Percentiles rank a stretch among this genome's conserved stretches.
phyloP scores from a whole-genome alignment of 1,140 invertebrate genomes.

The Anagrus nilaparvatae region DNA sequence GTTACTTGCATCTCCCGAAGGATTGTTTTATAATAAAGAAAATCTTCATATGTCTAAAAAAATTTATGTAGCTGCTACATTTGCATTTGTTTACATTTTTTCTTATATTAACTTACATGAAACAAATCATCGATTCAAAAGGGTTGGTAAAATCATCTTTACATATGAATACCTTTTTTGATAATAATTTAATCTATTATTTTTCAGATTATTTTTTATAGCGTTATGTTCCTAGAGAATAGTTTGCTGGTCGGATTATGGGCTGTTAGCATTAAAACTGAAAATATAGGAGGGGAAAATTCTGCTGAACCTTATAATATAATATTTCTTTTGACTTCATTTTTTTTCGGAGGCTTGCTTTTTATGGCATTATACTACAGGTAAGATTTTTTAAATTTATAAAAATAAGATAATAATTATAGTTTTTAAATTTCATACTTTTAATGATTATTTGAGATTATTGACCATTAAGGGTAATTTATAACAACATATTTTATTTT shows the following conservation, averaged over 20 bases:
- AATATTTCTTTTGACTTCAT: too few relatives aligned
- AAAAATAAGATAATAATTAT: too few relatives aligned
- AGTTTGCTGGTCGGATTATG: slow-evolving; percentile 60
- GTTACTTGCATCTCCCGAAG: slow-evolving; percentile 69
- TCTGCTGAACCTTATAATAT: too few relatives aligned
- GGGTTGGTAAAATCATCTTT: slow-evolving; percentile 41
- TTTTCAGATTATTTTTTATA: slow-evolving; percentile 68
- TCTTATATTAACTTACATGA: slow-evolving; percentile 85
- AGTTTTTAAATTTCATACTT: too few relatives aligned
- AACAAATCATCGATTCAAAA: slow-evolving; percentile 67
- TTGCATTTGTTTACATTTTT: slow-evolving; percentile 81
- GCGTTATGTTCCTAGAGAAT: slow-evolving; percentile 87
- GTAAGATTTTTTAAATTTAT: slow-evolving; percentile 31
- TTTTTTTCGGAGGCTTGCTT: slow-evolving; percentile 66
- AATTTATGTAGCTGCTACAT: slow-evolving; percentile 57
- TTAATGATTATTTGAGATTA: too few relatives aligned
- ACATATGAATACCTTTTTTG: not conserved
- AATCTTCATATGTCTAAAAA: slow-evolving; percentile 56
- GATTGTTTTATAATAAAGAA: slow-evolving; percentile 68
- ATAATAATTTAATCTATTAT: slow-evolving; percentile 2
- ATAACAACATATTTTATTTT: too few relatives aligned
- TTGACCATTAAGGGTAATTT: too few relatives aligned
- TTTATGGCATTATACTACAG: slow-evolving; percentile 81
- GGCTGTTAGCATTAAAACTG: slow-evolving; percentile 52
- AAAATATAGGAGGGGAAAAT: too few relatives aligned